A percentile compares a stretch with the other conserved stretches of the same genome.
Evolutionary conservation across 2,113 vertebrate genomes (phyloP).

Genomic region (Phylloscopus trochilus): DNA sequence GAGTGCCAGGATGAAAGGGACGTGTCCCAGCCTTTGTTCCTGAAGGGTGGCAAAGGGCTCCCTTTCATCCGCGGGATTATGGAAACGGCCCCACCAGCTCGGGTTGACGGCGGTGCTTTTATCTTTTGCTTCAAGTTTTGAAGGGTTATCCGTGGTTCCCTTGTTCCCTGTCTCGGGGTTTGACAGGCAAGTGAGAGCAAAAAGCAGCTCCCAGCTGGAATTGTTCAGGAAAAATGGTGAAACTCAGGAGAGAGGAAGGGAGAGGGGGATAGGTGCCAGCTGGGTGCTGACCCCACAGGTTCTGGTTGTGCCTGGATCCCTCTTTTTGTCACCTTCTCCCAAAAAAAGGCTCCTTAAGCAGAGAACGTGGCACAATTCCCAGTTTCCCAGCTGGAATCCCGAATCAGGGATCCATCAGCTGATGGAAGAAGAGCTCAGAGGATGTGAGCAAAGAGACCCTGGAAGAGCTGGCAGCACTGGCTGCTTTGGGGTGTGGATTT

Average conservation of each 20-base stretch:
- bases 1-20: conserved; percentile 3
- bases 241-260: accelerated
- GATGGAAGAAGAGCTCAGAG: background rate
- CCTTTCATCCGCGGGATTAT: conserved; percentile 20
- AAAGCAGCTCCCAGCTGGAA: background rate
- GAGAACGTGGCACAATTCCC: background rate
- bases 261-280: background rate
- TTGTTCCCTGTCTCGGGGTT: background rate
- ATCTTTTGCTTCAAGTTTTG: background rate
- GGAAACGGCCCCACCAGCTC: background rate
- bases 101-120: background rate
- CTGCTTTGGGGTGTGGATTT: background rate
- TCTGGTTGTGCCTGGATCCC: background rate
- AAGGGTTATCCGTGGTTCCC: background rate
- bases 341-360: background rate
- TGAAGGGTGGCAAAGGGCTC: background rate
- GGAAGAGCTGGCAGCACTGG: background rate
- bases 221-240: background rate
- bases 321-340: accelerated
- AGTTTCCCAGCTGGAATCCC: background rate
- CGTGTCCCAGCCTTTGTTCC: background rate
- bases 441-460: background rate
- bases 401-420: background rate
- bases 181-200: background rate
- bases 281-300: background rate